Base-by-base conservation (phyloP, 2,888 invertebrate genomes). In the Drosophila macrospina region DNA sequence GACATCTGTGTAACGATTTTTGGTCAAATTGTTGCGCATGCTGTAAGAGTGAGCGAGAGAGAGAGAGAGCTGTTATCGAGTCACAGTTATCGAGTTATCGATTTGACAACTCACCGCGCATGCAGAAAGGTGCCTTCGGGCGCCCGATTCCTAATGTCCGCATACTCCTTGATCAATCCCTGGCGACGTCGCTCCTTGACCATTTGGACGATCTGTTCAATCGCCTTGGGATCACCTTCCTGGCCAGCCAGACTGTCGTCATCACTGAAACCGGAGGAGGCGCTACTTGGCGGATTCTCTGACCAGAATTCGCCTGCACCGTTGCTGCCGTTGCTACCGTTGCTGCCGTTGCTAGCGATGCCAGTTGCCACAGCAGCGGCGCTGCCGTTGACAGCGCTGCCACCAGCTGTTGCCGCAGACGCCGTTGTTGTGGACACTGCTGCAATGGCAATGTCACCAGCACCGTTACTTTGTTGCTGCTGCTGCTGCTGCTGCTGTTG, bases 1-100 rank as follows among this genome's bases (percentile, higher is more conserved):
- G 54, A 99, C 98, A 93, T 99, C 99, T 78, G 98, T 98, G 93
- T 99, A 99, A 26, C 97, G 94, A 92, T 97, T 97, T 93, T 97
- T 97, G 89, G 95, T 94, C 90, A 96, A 93, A 92, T 97, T 97
- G 85, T 93, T 93, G 90, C 94, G 93, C 90, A 94, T 92, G 81
- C 94, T 94, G 80, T 7, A 3, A 41, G 13, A 5, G 42, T 11
- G 6, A 24, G n/a, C 47, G 51, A 57, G 39, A 41, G 13, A 7
- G 5, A 42, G 10, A 50, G 5, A 28, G 15, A 13, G n/a, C n/a
- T n/a, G n/a, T n/a, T n/a, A n/a, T n/a, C n/a, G n/a, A n/a, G n/a
- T n/a, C n/a, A n/a, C n/a, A n/a, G n/a, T n/a, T n/a, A n/a, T n/a
- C n/a, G n/a, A n/a, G n/a, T n/a, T n/a, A n/a, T n/a, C n/a, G n/a